Conservation (phyloP, 2,888 invertebrate species). For the Listrodromus nycthemerus region DNA sequence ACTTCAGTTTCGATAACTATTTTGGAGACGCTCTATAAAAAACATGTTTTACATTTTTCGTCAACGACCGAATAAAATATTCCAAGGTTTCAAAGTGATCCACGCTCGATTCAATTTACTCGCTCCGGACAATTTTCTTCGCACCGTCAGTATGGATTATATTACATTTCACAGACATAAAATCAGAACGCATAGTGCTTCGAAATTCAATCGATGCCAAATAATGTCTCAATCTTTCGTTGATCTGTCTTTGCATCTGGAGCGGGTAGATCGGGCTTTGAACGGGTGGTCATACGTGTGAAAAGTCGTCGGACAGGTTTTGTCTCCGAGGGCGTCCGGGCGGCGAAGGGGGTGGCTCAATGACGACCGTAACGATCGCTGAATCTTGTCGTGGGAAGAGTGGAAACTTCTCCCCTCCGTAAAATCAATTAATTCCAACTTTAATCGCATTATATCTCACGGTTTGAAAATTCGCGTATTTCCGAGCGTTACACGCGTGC, state of each 20-base stretch:
- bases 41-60: no score
- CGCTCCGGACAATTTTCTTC: not conserved
- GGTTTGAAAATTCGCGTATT: not conserved
- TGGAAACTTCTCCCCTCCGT: not conserved
- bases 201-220: constrained; percentile 7
- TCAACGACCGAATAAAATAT: no score
- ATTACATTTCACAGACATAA: not conserved
- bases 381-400: constrained; percentile 11
- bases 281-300: constrained; percentile 12
- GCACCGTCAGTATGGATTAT: not conserved
- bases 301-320: constrained; percentile 28
- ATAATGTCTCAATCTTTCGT: not conserved
- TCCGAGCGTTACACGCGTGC: not conserved
- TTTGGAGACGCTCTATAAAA: no score
- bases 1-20: no score
- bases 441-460: not conserved
- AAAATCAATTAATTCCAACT: not conserved
- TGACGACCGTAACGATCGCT: constrained; percentile 3
- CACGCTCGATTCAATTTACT: not conserved
- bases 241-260: not conserved
- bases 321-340: not conserved
- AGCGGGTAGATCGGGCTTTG: constrained; percentile 4
- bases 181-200: not conserved
- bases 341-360: not conserved
- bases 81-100: no score